Base-by-base conservation (phyloP, 2,797 vertebrate genomes). In the Centropyge bicolor region DNA sequence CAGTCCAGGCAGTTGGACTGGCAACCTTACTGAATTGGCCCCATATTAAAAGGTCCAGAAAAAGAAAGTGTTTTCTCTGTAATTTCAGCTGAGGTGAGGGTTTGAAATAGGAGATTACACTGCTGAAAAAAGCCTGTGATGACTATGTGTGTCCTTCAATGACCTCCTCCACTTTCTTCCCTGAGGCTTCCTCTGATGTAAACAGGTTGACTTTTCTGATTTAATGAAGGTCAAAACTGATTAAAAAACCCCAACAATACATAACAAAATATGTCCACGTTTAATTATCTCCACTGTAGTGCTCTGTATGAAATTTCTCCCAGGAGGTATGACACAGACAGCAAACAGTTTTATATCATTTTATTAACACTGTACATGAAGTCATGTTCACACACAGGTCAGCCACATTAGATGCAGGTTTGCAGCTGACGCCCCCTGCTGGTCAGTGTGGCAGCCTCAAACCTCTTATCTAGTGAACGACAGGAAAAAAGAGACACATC, bases 391-490 rank as follows among this genome's bases (percentile, higher is more conserved):
- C 63, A 65, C 27, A 38, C 35, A 69, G 13, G 77, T 51, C 51
- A 51, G 40, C 41, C 8, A 19, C 61, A 73, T 41, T 20, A 45
- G 41, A 24, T 11, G n/a, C 52, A 56, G 41, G 46, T 71, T 64
- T 59, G 75, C 70, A 76, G 49, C 52, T 82, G 84, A 60, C 27
- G 78, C 88, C 92, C 82, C 78, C 90, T 91, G 83, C 82, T 93
- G 90, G 80, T 49, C 61, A 14, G 31, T 6, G 7, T 31, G 11
- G 61, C 19, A 13, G 10, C 46, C 36, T 55, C 49, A 48, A 61
- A 49, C 49, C 55, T 45, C 48, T 19, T 17, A 36, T 56, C 22
- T 4, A 24, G 14, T 31, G 6, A 35, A 5, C 9, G 10, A 38
- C 40, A 66, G 40, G 14, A 40, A 22, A 60, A 68, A 8, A 20